These are phyloP conservation scores for Vidua chalybeata DNA, from an alignment of 2,113 vertebrate genomes.

Conservation along the genomic window DNA sequence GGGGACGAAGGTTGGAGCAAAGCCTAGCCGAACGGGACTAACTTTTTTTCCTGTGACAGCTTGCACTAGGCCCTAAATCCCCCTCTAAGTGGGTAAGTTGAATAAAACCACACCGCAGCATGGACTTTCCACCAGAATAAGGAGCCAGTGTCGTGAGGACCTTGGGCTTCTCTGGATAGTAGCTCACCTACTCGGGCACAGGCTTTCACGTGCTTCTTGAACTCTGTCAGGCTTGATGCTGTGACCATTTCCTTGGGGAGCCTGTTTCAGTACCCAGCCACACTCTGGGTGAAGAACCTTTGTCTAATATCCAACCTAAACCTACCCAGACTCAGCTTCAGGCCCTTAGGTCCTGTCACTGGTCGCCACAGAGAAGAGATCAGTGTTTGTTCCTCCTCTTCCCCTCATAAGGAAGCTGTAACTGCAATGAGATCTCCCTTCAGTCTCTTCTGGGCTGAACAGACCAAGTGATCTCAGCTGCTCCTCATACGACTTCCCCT, in stretches of 20 bases:
- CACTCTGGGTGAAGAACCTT: not conserved
- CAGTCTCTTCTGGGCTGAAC: not conserved
- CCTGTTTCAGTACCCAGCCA: not conserved
- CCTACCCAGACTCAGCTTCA: not conserved
- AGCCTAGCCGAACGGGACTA: not conserved
- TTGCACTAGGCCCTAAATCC: not conserved
- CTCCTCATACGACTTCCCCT: accelerated
- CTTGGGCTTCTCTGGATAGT: not conserved
- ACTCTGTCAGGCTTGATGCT: not conserved
- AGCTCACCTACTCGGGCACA: accelerated
- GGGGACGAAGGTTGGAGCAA: not conserved
- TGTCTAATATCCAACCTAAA: not conserved
- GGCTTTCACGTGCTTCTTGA: not conserved
- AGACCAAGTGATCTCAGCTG: not conserved
- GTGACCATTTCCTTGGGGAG: not conserved
- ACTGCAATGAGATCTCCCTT: accelerated
- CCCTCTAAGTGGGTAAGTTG: not conserved
- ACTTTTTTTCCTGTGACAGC: not conserved
- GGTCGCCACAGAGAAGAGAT: not conserved
- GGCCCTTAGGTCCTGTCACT: not conserved
- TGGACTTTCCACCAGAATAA: not conserved
- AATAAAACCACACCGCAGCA: not conserved
- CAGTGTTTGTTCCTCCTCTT: not conserved
- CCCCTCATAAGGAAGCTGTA: accelerated
- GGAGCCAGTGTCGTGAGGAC: not conserved